Conservation (phyloP, 35 echinoderm and acorn worm genomes). For the Holothuria glaberrima region DNA sequence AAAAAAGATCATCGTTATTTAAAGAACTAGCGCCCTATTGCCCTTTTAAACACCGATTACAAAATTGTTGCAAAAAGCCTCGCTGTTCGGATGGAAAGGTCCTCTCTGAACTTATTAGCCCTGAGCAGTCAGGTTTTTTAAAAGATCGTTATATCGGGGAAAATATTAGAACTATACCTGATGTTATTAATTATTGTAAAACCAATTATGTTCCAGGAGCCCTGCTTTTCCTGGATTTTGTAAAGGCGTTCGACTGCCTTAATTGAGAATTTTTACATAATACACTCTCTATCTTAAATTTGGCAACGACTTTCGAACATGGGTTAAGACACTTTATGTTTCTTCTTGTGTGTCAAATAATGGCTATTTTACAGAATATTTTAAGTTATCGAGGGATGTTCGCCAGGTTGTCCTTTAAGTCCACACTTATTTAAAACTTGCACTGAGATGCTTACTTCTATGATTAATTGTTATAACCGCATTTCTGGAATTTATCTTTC, state of each 20-base stretch:
- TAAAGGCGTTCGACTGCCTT: neutral
- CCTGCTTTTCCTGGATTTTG: neutral
- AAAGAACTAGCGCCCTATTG: too few species aligned
- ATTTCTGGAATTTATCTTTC: neutral
- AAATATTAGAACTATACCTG: neutral
- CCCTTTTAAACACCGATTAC: neutral
- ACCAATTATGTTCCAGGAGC: neutral
- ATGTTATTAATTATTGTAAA: neutral
- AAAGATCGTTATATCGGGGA: neutral
- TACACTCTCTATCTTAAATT: neutral
- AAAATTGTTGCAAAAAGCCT: neutral
- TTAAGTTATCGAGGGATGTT: neutral
- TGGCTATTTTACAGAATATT: neutral
- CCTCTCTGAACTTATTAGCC: neutral
- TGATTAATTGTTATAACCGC: neutral
- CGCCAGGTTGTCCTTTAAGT: neutral
- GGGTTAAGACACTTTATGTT: neutral
- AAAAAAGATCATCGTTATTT: too few species aligned
- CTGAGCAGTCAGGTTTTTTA: neutral
- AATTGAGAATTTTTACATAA: neutral
- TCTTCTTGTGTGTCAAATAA: neutral
- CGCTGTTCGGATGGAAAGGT: neutral
- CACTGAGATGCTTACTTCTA: neutral
- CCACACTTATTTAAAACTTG: neutral
- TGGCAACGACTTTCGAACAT: neutral